Percentiles rank a stretch among this genome's conserved stretches.
phyloP scores from a whole-genome alignment of 2,888 invertebrate species.

The Fragum fragum region DNA sequence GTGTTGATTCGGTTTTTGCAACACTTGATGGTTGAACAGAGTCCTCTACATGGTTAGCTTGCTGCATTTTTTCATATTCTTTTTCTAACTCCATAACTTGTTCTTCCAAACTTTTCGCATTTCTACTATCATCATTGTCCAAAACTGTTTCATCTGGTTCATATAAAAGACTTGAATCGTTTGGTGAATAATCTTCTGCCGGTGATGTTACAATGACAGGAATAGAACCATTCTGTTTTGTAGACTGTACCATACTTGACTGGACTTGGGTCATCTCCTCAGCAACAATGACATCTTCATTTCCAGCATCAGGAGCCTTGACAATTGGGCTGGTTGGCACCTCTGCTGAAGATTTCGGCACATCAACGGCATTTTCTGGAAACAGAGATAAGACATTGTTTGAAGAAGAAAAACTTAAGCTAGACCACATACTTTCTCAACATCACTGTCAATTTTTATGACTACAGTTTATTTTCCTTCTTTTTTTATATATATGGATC shows the following conservation, averaged over 20 bases:
- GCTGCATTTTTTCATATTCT: slow-evolving; percentile 71
- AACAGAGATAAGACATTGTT: slow-evolving; percentile 13
- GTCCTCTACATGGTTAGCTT: slow-evolving; percentile 67
- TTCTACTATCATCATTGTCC: slow-evolving; percentile 70
- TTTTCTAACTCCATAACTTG: slow-evolving; percentile 79
- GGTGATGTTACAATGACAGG: slow-evolving; percentile 65
- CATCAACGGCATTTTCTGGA: slow-evolving; percentile 75
- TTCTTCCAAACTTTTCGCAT: slow-evolving; percentile 77
- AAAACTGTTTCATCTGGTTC: slow-evolving; percentile 73
- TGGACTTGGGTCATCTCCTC: slow-evolving; percentile 60
- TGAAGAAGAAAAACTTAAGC: no score
- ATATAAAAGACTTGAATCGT: slow-evolving; percentile 66
- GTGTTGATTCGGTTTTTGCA: slow-evolving; percentile 45
- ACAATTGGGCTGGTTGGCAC: slow-evolving; percentile 67
- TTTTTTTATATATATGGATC: no score
- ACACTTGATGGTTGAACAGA: slow-evolving; percentile 47
- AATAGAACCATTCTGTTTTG: slow-evolving; percentile 74
- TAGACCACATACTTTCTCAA: no score
- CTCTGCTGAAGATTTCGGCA: slow-evolving; percentile 50
- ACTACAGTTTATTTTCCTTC: no score
- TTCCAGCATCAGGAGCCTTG: slow-evolving; percentile 67
- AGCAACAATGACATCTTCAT: slow-evolving; percentile 55
- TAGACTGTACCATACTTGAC: slow-evolving; percentile 38
- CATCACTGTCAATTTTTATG: no score
- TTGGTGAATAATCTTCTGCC: slow-evolving; percentile 36